Base-by-base conservation (phyloP, 2,797 vertebrate genomes). In the Heteromormyrus szaboi region DNA sequence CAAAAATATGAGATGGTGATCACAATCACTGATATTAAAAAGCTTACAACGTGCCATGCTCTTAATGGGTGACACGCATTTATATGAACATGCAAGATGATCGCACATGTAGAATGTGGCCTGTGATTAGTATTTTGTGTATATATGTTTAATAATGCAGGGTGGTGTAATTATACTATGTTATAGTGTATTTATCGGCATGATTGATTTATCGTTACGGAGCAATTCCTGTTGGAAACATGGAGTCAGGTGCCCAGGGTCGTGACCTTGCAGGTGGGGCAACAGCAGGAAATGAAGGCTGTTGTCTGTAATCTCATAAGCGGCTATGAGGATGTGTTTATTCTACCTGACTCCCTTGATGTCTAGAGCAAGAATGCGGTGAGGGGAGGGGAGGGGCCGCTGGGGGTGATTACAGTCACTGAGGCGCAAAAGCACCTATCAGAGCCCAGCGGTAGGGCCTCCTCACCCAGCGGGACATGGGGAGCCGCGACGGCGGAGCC, bases 371-470 rank as follows among this genome's bases (percentile, higher is more conserved):
- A 12, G 46, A 22, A 25, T 12, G 37, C 1, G 6, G 79, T 0
- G 46, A 83, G 46, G 81, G 81, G 14, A 5, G 29, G 37, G 62
- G 62, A 11, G 81, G 14, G 46, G 19, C 41, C 44, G 22, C 3
- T 48, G 46, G 76, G 37, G 37, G 51, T 90, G 84, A 90, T 88
- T 56, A 79, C 59, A 88, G 65, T 72, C 89, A 85, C 85, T 76
- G 59, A 56, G 83, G 79, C 79, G 81, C 87, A 68, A 84, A 89
- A 88, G 53, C 87, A 72, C 89, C 87, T 68, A 79, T 85, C 87
- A 72, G 11, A 51, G 29, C 76, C 29, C 56, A 44, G 44, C 46
- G 59, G 11, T 14, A 56, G 86, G 56, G 85, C 86, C 44, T 41
- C 65, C 48, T 19, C n/a, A 22, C 65, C 50, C 85, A 29, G 48